Conservation (phyloP, 2,888 invertebrate genomes). For the Philereme vetulata region DNA sequence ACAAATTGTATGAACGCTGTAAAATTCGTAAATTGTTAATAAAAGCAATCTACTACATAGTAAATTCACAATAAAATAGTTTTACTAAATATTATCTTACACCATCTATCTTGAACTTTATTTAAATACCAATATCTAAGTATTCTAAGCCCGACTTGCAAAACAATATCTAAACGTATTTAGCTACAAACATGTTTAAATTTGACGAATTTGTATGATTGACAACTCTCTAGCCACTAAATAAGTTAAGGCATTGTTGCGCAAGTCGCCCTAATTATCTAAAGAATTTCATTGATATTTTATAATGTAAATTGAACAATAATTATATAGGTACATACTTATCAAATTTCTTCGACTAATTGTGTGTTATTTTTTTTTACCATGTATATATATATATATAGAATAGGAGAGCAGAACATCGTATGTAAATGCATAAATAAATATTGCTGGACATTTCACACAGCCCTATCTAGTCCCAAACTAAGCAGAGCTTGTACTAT, state of each 20-base stretch:
- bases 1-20: constrained; percentile 10
- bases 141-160: constrained; percentile 6
- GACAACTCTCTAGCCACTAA: too few relatives aligned
- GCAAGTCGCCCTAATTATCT: not conserved
- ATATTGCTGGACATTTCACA: too few relatives aligned
- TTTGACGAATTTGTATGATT: too few relatives aligned
- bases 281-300: constrained; percentile 15
- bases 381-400: constrained; percentile 4
- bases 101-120: constrained; percentile 24
- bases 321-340: constrained; percentile 27
- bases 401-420: too few relatives aligned
- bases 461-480: too few relatives aligned
- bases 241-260: too few relatives aligned
- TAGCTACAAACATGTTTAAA: too few relatives aligned
- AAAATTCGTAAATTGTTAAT: constrained; percentile 14
- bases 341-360: too few relatives aligned
- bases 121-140: constrained; percentile 16
- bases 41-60: constrained; percentile 22
- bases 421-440: too few relatives aligned
- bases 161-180: too few relatives aligned
- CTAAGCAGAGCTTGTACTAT: too few relatives aligned
- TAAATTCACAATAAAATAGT: constrained; percentile 35
- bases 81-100: constrained; percentile 27
- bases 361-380: constrained; percentile 20
- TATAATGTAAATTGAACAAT: constrained; percentile 23